Evolutionary conservation across 2,888 invertebrate species (phyloP), one percentile per base, ranked within the genome.

Genomic region (Cataglyphis albicans): DNA sequence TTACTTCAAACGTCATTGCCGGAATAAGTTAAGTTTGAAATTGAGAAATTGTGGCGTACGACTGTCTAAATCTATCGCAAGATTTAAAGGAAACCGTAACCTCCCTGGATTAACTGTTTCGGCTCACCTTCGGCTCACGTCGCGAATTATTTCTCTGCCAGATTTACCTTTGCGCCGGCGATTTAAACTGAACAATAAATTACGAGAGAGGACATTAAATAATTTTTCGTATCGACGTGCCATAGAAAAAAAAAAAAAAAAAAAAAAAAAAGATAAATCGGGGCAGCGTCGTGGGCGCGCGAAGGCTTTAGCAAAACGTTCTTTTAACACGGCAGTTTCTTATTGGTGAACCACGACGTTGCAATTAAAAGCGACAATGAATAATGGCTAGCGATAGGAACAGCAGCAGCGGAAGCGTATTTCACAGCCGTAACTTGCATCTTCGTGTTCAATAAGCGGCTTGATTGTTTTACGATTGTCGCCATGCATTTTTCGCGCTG

Each of bases 391-490:
- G 59, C 44, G 57, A 52, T 52, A 52, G 52, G n/a, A 52, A 52
- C 7, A 7, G 52, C n/a, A 52, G 7, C n/a, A 3, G 59, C 44
- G 21, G 38, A n/a, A 38, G 59, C 78, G 44, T 21, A 68, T 59
- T 32, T 55, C 41, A 57, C 70, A 44, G 25, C 59, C 32, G 78
- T 59, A 72, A 48, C n/a, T 61, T 25, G 72, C 78, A 44, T 80
- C 72, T 67, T 55, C 78, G 78, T 61, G 78, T 80, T 80, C 78
- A 80, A 80, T 80, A 80, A 80, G 70, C 78, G 72, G n/a, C 59
- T 59, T 72, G 72, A 80, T 80, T 80, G 78, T 80, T 80, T 80
- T 80, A 80, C 78, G 78, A 80, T 80, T 59, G 78, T 80, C 78
- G 78, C 65, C 72, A 25, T 72, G 59, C 72, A 59, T 80, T 80